Evolutionary conservation across 2,797 vertebrate species (phyloP), one percentile per base, ranked within the genome.

Genomic region (Cygnus olor): DNA sequence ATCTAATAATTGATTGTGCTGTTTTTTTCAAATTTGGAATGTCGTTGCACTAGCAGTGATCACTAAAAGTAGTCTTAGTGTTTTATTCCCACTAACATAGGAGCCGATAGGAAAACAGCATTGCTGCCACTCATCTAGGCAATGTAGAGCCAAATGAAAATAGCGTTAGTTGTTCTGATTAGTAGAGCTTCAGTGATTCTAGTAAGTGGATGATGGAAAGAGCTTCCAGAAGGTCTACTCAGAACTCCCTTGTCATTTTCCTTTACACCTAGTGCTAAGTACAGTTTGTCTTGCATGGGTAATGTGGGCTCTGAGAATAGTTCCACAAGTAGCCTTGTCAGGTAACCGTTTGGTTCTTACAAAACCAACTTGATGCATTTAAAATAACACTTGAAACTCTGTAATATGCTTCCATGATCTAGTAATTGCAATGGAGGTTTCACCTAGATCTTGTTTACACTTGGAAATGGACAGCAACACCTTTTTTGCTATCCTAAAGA

Each of bases 291-390:
- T 76, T 42, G 19, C 70, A 0, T 24, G n/a, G 34, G 24, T 14
- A 4, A 14, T 0, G 0, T 19, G 36, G 60, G 6, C 14, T n/a
- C 2, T 30, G 22, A 61, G 36, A 77, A 10, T 7, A 16, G 21
- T 42, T 47, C 12, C 28, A 10, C 65, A 3, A 13, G 32, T 18
- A 28, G 9, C 44, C 32, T 40, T 56, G 40, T 72, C 80, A 71
- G 18, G 20, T 61, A 63, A 30, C 13, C 1, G 1, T 19, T 18
- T 21, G 20, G 47, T 58, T 30, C n/a, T 19, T 44, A 8, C 17
- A 10, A 27, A 16, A 60, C 30, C 54, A 69, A 13, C 15, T 16
- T 25, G 36, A 15, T 7, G 12, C 40, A 17, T 69, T 19, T 34
- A 20, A 85, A 80, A 15, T 2, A 65, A 69, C 25, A 34, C 61